These are phyloP conservation scores for Cepaea nemoralis DNA, from an alignment of 1,140 invertebrate species.

Conservation along the genomic window DNA sequence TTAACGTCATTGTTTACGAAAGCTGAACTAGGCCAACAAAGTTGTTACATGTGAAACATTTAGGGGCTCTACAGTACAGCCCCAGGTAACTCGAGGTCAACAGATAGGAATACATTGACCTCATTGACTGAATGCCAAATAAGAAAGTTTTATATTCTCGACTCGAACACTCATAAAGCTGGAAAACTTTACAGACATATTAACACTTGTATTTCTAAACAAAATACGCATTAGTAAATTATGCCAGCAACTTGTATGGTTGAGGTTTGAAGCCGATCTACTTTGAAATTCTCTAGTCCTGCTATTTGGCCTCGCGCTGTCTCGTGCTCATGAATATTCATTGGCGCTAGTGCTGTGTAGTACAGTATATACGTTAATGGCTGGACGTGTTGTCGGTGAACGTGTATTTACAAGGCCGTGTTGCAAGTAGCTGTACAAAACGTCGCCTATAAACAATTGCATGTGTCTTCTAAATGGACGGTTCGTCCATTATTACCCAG, in stretches of 20 bases:
- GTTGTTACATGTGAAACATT: too few relatives aligned
- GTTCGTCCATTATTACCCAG: constrained; percentile 97
- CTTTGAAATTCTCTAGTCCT: constrained; percentile 42
- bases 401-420: constrained; percentile 48
- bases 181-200: neutral
- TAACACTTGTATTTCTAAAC: neutral
- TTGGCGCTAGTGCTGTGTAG: constrained; percentile 47
- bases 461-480: constrained; percentile 86
- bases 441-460: constrained; percentile 59
- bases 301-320: constrained; percentile 38
- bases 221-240: neutral
- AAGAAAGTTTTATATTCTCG: neutral
- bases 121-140: constrained; percentile 14
- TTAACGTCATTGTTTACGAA: too few relatives aligned
- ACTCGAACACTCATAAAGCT: neutral
- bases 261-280: neutral
- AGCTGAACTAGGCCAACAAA: too few relatives aligned
- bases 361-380: constrained; percentile 51
- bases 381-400: constrained; percentile 51
- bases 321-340: constrained; percentile 57
- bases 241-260: neutral
- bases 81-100: neutral
- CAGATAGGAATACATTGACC: neutral
- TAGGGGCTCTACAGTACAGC: neutral
- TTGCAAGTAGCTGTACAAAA: constrained; percentile 55